A percentile compares a stretch with the other conserved stretches of the same genome.
Conservation (phyloP, 2,797 vertebrate genomes). For the Rhodeus uyekii region DNA sequence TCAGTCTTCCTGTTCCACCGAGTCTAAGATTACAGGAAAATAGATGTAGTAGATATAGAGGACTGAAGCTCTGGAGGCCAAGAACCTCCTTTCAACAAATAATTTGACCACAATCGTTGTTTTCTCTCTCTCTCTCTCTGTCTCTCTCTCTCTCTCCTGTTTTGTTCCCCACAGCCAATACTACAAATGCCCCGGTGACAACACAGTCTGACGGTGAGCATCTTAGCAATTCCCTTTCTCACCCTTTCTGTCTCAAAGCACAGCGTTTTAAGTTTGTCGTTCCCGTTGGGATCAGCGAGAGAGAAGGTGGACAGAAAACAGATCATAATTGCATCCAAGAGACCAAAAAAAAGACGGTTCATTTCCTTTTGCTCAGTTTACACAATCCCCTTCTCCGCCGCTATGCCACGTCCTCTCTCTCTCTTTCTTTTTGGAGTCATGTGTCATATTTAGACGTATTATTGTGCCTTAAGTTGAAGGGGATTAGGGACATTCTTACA, state of each 20-base stretch:
- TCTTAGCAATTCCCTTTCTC: constrained; percentile 8
- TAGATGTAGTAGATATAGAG: constrained; percentile 74
- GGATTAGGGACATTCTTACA: constrained; percentile 60
- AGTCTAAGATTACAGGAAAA: constrained; percentile 77
- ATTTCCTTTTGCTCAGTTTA: constrained; percentile 66
- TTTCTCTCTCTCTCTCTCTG: constrained; percentile 26
- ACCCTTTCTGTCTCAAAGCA: background rate
- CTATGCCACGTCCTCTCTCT: constrained; percentile 30
- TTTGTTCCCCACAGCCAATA: constrained; percentile 63
- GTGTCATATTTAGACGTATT: constrained; percentile 60
- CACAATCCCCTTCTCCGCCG: constrained; percentile 61
- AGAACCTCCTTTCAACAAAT: constrained; percentile 76
- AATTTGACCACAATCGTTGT: constrained; percentile 61
- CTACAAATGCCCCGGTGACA: constrained; percentile 25
- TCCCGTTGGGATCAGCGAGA: background rate
- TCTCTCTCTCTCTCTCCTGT: constrained; percentile 48
- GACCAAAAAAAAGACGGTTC: constrained; percentile 56
- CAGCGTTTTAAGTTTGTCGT: background rate
- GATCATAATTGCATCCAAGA: constrained; percentile 39
- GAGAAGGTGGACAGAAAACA: background rate
- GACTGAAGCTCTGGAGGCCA: constrained; percentile 68
- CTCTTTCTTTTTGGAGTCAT: constrained; percentile 59
- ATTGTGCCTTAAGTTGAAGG: constrained; percentile 59
- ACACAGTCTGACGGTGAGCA: constrained; percentile 68
- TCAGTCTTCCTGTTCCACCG: constrained; percentile 65